Evolutionary conservation across 2,888 invertebrate genomes (phyloP), one percentile per base, ranked within the genome.

Genomic region (Capitulum mitella): DNA sequence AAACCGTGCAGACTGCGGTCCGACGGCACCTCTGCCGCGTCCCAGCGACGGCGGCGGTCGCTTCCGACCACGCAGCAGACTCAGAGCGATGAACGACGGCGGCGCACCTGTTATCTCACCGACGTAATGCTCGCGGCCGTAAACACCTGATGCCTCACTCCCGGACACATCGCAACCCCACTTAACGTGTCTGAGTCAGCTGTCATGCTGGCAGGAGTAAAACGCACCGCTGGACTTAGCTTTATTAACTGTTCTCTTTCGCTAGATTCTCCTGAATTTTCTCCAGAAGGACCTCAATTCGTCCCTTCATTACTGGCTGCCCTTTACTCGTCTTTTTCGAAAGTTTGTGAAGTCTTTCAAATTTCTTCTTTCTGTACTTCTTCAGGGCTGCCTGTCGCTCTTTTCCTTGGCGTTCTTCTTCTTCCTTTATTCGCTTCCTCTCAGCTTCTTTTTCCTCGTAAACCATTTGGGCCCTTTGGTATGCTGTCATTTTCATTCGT

Each of bases 301-400:
- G 88, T 78, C 91, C 91, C 80, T 91, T 92, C 94, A 95, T 94
- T 2, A 94, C 87, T 0, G 95, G 95, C 84, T 95, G 95, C 0
- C 95, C 95, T 83, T 90, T 92, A 83, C 90, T 91, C 0, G 92
- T 95, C 84, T 90, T 92, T 84, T 91, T 91, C 77, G 90, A 91
- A 70, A 94, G 86, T 81, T 90, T 91, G 85, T 92, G 93, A 81
- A 89, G 91, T 80, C 89, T 90, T 77, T 91, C 90, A 77, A 89
- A 87, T 83, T 92, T 93, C 83, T 91, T 91, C 83, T 90, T 88
- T 82, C 90, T 91, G 83, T 92, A 92, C 81, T 89, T 89, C 82
- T 88, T 88, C 64, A 48, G 75, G 10, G 77, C 78, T n/a, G 54
- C 61, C 40, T 79, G 64, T 77, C 77, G 76, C 46, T 78, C 80